These are phyloP conservation scores for Odontomachus brunneus DNA, from an alignment of 1,140 invertebrate species.

Conservation along the genomic window DNA sequence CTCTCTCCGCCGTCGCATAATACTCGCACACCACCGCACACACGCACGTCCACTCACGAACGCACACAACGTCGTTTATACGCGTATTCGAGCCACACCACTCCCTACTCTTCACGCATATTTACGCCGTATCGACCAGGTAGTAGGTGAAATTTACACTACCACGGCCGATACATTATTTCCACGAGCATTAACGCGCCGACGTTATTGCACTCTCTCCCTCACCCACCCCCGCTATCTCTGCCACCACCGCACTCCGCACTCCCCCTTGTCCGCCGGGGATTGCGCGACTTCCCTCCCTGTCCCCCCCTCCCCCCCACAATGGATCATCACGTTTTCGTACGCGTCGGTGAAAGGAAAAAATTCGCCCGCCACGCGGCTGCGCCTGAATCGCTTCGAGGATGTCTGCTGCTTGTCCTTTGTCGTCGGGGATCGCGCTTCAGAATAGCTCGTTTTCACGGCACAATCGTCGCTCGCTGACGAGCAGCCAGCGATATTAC, in stretches of 20 bases:
- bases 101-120: conserved; percentile 67
- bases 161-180: conserved; percentile 71
- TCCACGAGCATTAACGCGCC: conserved; percentile 70
- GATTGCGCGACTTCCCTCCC: conserved; percentile 62
- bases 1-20: background rate
- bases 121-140: conserved; percentile 71
- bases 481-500: conserved; percentile 35
- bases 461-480: conserved; percentile 32
- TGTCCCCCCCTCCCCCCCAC: conserved; percentile 32
- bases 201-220: conserved; percentile 65
- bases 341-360: conserved; percentile 17
- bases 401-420: conserved; percentile 51
- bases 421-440: conserved; percentile 50
- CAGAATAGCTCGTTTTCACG: conserved; percentile 49
- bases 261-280: conserved; percentile 45
- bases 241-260: background rate
- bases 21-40: conserved; percentile 20
- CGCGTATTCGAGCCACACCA: conserved; percentile 37
- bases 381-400: conserved; percentile 42
- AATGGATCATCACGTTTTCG: conserved; percentile 56
- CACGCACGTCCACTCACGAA: conserved; percentile 10
- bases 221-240: background rate
- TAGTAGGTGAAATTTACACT: conserved; percentile 72
- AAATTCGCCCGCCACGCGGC: conserved; percentile 24
- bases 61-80: conserved; percentile 19